Evolutionary conservation across 2,888 invertebrate genomes (phyloP), one percentile per base, ranked within the genome.

Genomic region (Perizoma flavofasciatum): DNA sequence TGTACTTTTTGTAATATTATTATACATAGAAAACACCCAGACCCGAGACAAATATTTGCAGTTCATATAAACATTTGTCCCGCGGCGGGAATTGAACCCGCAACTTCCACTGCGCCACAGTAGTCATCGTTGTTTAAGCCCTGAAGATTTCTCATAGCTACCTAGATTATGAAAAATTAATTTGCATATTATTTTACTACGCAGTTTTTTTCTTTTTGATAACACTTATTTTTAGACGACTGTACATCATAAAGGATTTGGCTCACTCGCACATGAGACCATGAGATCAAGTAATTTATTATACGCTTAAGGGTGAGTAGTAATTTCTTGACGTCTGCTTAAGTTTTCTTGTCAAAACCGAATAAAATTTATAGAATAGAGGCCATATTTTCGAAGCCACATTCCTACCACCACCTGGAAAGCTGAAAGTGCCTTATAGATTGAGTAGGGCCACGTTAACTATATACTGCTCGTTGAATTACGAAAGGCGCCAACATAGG

Each of bases 401-500:
- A 47, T 39, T 39, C 39, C 22, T 22, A 3, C 3, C 22, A 22
- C 22, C 22, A 22, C 1, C 22, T 22, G 22, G 22, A 22, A 22
- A 22, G 22, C 22, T 44, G 39, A 43, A 44, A 43, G 40, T 44
- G 48, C 61, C 61, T 56, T n/a, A 34, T 41, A 49, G 11, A 49
- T 49, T 33, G 9, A 45, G 22, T 4, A 56, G 11, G 56, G 52
- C 11, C 39, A 46, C 32, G 47, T 52, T 44, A 48, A 6, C 56
- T 10, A 22, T 10, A 22, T 44, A 35, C 47, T 56, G 61, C 61
- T 9, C 33, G 49, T 56, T 41, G 53, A 46, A 56, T 53, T 44
- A 52, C 35, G 32, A 6, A 52, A 61, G 56, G 56, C 49, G 60
- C 51, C 11, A 34, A 9, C 9, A 11, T 32, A 34, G 11, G 22